Evolutionary conservation across 2,797 vertebrate species (phyloP), one percentile per base, ranked within the genome.

Genomic region (Fistularia tabacaria): DNA sequence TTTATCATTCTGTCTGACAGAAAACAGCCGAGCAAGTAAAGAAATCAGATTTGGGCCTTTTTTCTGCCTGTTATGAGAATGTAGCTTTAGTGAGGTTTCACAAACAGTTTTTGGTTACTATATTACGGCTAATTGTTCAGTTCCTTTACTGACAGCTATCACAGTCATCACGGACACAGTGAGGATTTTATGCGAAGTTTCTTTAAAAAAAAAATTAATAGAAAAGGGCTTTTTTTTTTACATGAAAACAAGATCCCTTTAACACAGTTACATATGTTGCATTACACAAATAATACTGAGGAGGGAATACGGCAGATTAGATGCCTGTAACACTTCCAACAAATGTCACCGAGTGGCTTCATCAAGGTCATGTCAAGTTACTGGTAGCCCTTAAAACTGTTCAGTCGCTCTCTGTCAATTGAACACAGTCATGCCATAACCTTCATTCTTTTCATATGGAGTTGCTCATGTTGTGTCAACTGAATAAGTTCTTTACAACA

Each of bases 121-220:
- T 39, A 9, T 68, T 55, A 75, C 73, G 73, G 71, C 74, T 66
- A 76, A 64, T 74, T 71, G 45, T 77, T 77, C 74, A 81, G 63
- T 65, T 74, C 77, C 77, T 66, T 73, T 55, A 71, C 73, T 67
- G 74, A 81, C 79, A 71, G 79, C 69, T 76, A 68, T 90, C 90
- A 90, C 88, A 86, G 87, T 90, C 71, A 43, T 89, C 78, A 87
- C 84, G 81, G 86, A 85, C 88, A 91, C 87, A 89, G 87, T 89
- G 86, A 87, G 79, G 71, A 69, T 80, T 69, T 59, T 86, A 49
- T 73, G 62, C 54, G 66, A 69, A 64, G 85, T 25, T 7, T 49
- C 10, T 11, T 1, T 45, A 46, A 61, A 49, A 69, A 59, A 58
- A n/a, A 44, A 57, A 42, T 10, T 10, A n/a, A 7, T 49, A 58